Conservation (phyloP, 53 echinoderm and acorn worm species). For the Paracentrotus lividus region DNA sequence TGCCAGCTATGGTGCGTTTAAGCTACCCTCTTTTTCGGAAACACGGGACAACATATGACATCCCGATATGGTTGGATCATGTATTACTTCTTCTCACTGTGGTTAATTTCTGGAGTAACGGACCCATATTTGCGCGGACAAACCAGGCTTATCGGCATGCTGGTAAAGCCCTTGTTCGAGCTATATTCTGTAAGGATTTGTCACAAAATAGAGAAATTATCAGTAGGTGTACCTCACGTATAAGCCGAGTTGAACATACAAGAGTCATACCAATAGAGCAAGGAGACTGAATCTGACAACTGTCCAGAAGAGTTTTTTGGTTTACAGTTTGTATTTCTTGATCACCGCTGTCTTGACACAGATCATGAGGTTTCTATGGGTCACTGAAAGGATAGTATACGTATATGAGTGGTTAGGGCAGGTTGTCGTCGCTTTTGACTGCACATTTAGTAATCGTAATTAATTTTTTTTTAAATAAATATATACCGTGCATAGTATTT, state of each 20-base stretch:
- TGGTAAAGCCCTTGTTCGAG: background rate
- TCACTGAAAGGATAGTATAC: too few species aligned
- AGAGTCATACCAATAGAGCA: background rate
- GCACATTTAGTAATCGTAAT: too few species aligned
- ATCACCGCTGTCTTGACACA: too few species aligned
- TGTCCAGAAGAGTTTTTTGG: too few species aligned
- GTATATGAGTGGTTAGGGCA: too few species aligned
- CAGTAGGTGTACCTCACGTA: background rate
- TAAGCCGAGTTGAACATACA: background rate
- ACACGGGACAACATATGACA: background rate
- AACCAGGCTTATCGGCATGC: constrained; percentile 13
- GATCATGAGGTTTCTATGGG: too few species aligned
- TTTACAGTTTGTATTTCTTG: too few species aligned
- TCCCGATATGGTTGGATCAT: constrained; percentile 13
- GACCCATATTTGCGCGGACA: constrained; percentile 19
- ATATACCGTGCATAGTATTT: too few species aligned
- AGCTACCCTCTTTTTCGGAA: constrained; percentile 35
- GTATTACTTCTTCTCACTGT: background rate
- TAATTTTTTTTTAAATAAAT: too few species aligned
- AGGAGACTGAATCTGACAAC: too few species aligned
- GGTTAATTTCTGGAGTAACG: constrained; percentile 39
- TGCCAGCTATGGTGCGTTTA: constrained; percentile 9
- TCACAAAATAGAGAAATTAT: background rate
- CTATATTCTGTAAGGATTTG: background rate
- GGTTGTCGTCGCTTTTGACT: too few species aligned